phyloP scores from a whole-genome alignment of 2,113 vertebrate genomes.

The Heteronetta atricapilla region DNA sequence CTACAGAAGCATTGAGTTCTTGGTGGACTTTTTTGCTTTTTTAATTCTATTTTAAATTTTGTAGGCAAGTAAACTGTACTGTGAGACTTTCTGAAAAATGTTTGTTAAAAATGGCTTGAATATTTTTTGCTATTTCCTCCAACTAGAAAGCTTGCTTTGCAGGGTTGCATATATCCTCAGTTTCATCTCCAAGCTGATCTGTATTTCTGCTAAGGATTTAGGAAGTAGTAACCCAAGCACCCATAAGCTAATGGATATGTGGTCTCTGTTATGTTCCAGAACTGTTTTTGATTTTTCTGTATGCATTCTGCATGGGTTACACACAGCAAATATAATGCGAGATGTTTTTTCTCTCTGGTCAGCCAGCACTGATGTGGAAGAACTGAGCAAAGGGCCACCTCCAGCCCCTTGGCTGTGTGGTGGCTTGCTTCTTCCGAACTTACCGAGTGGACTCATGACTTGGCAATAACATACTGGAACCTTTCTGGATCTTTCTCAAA shows the following conservation, averaged over 20 bases:
- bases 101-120: background rate
- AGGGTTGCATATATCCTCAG: background rate
- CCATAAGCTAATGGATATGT: background rate
- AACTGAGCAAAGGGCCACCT: background rate
- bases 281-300: background rate
- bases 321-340: background rate
- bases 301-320: background rate
- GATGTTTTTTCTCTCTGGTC: background rate
- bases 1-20: background rate
- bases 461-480: background rate
- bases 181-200: background rate
- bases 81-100: background rate
- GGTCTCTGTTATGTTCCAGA: background rate
- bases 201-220: background rate
- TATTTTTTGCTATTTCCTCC: background rate
- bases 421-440: background rate
- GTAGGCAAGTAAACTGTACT: background rate
- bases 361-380: background rate
- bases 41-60: background rate
- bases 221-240: background rate
- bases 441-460: background rate
- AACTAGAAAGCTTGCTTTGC: background rate
- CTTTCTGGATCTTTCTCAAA: background rate
- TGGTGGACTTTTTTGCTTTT: background rate
- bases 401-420: background rate